These are phyloP conservation scores for Otis tarda DNA, from an alignment of 2,113 vertebrate genomes.

Conservation along the genomic window DNA sequence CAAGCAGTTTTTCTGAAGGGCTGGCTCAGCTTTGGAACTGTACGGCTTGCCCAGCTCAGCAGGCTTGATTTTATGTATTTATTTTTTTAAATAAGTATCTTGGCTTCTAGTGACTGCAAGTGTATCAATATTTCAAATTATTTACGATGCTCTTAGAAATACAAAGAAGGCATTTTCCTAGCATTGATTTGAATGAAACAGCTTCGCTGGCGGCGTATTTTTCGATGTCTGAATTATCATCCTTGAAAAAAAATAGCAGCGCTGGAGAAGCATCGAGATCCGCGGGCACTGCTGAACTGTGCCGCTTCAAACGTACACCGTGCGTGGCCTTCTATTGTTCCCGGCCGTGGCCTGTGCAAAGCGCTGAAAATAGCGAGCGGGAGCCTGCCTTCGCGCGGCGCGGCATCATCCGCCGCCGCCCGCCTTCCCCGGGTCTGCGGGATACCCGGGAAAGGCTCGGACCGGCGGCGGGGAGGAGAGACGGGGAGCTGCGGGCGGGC, in stretches of 20 bases:
- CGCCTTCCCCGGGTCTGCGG: neutral
- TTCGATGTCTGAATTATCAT: neutral
- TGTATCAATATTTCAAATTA: conserved; percentile 20
- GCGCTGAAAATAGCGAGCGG: neutral
- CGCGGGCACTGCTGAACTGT: neutral
- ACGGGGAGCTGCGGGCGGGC: accelerated
- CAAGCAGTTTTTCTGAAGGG: conserved; percentile 31
- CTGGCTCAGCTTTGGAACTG: conserved; percentile 1
- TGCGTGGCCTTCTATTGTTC: conserved; percentile 55
- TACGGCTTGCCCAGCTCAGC: neutral
- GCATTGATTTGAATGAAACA: neutral
- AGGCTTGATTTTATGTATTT: neutral
- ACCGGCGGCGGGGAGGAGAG: accelerated
- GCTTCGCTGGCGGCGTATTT: neutral
- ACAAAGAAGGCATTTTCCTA: neutral
- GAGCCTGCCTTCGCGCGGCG: neutral
- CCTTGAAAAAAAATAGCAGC: neutral
- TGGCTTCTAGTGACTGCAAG: neutral
- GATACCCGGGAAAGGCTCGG: neutral
- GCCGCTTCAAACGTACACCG: neutral
- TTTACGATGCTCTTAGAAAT: neutral
- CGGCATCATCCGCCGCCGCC: neutral
- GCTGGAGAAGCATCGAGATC: neutral
- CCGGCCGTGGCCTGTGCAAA: conserved; percentile 31
- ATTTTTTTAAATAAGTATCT: neutral